A percentile compares a stretch with the other conserved stretches of the same genome.
Evolutionary conservation across 2,113 vertebrate species (phyloP).

Genomic region (Psophia crepitans): DNA sequence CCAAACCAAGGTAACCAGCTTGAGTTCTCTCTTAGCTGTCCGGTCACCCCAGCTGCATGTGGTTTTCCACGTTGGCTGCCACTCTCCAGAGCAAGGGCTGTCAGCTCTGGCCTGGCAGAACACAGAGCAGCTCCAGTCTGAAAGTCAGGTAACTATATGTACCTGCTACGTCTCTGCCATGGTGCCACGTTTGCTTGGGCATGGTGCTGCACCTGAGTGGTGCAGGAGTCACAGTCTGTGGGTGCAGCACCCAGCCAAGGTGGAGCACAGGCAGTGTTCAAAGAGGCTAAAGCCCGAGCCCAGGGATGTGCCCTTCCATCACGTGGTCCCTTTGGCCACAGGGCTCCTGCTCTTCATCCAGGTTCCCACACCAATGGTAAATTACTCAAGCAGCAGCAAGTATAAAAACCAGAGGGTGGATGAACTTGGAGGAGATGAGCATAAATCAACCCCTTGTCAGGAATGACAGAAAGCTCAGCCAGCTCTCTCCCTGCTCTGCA

Average conservation of each 20-base stretch:
- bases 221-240: too few species aligned
- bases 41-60: background rate
- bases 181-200: background rate
- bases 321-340: background rate
- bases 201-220: background rate
- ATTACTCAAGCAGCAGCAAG: background rate
- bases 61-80: background rate
- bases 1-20: background rate
- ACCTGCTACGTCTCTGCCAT: accelerated
- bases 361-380: background rate
- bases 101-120: background rate
- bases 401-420: background rate
- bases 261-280: accelerated
- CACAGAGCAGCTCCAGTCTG: background rate
- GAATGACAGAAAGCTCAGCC: background rate
- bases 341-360: background rate
- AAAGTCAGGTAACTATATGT: accelerated
- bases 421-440: background rate
- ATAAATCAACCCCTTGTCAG: background rate
- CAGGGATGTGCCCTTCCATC: background rate
- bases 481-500: background rate
- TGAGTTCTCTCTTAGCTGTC: background rate
- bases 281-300: background rate
- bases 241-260: background rate
- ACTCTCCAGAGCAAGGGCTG: accelerated